Base-by-base conservation (phyloP, 1,140 invertebrate species). In the Papilio polyxenes region DNA sequence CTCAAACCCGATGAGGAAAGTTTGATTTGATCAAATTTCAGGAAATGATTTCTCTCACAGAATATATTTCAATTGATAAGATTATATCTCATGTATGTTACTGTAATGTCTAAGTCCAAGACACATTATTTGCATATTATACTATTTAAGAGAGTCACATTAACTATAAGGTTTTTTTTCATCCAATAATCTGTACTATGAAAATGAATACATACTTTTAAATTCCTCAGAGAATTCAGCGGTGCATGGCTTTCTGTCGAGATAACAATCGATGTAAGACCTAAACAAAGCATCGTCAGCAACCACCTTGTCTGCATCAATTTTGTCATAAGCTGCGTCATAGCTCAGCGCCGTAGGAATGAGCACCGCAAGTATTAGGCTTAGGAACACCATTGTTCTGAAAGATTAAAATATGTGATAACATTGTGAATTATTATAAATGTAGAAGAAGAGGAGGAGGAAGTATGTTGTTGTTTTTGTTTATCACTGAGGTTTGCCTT, bases 231-330 rank as follows among this genome's bases (percentile, higher is more conserved):
- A 93, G 17, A 96, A 96, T 81, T 97, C 96, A 0, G 95, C 89
- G 0, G 96, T 95, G 86, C 97, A 97, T 0, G 96, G 94, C 13
- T 96, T 96, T 81, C 96, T 95, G 0, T 96, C 96, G 84, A 97
- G 89, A 86, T 97, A 90, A 82, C 97, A 97, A 81, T 96, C 95
- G 7, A 96, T 95, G 85, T 97, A 97, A 83, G 95, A 95, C 4
- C 91, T 94, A 51, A 97, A 95, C 10, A 97, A 92, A 5, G 96
- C 93, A 31, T 95, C 92, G 82, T 97, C 97, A 37, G 88, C 90
- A 4, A 97, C 87, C 37, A 97, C 96, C 20, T 94, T 95, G 75
- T 97, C 96, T 7, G 97, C 94, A 84, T 97, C 96, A 8, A 97
- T 86, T 81, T 95, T 95, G 85, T 97, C 96, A 49, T 87, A 93